Conservation (phyloP, 2,888 invertebrate genomes). For the Bombylius major region DNA sequence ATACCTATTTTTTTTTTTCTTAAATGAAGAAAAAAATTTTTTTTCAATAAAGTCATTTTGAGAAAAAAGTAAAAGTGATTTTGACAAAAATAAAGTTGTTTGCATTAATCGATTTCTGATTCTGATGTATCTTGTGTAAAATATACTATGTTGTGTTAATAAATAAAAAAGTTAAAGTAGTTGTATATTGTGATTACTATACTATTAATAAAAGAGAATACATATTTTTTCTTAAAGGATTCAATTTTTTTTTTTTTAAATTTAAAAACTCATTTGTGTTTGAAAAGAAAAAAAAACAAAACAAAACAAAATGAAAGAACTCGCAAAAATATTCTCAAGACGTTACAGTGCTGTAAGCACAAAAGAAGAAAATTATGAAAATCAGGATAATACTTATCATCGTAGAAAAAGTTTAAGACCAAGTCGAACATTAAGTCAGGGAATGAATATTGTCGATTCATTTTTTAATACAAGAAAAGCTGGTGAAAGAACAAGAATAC, state of each 20-base stretch:
- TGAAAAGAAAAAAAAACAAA: background rate
- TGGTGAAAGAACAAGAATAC: constrained; percentile 32
- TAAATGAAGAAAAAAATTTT: too few relatives aligned
- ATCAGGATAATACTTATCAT: constrained; percentile 13
- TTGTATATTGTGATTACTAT: too few relatives aligned
- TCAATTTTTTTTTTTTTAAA: background rate
- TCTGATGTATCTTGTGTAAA: too few relatives aligned
- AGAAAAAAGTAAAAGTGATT: too few relatives aligned
- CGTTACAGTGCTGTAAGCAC: constrained; percentile 45
- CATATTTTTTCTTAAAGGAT: background rate
- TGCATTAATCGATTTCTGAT: too few relatives aligned
- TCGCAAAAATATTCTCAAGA: constrained; percentile 45
- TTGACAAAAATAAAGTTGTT: too few relatives aligned
- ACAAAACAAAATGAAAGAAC: constrained; percentile 45
- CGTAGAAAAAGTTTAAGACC: constrained; percentile 31
- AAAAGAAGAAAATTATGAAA: constrained; percentile 22
- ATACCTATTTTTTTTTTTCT: too few relatives aligned
- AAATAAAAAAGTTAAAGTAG: too few relatives aligned
- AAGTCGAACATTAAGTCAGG: constrained; percentile 33
- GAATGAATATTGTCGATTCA: constrained; percentile 36
- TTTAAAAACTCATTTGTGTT: background rate
- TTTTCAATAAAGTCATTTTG: too few relatives aligned
- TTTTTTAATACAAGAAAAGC: constrained; percentile 35
- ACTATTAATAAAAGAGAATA: background rate
- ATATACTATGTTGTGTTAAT: too few relatives aligned